Conservation (phyloP, 2,797 vertebrate genomes). For the Rousettus madagascariensis region DNA sequence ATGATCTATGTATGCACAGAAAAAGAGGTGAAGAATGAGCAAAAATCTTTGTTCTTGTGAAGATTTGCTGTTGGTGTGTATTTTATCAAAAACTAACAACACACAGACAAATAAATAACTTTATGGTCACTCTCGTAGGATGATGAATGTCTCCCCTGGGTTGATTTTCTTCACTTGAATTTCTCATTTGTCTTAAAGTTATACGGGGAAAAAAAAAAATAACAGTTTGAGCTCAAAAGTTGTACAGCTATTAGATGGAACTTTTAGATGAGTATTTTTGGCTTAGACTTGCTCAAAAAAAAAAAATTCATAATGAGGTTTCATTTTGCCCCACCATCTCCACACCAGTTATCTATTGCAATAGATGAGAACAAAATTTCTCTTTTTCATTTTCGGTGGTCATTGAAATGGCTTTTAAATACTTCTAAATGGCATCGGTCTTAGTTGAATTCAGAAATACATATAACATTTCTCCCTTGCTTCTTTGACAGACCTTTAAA, state of each 20-base stretch:
- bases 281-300: neutral
- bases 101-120: conserved; percentile 36
- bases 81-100: conserved; percentile 44
- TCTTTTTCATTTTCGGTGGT: neutral
- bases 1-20: neutral
- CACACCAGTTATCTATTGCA: neutral
- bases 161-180: conserved; percentile 44
- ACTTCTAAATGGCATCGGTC: neutral
- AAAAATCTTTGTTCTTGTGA: neutral
- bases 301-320: neutral
- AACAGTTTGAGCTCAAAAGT: neutral
- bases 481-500: conserved; percentile 54
- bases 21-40: neutral
- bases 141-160: neutral
- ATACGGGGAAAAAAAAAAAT: neutral
- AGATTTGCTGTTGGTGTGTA: neutral
- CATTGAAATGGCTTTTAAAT: neutral
- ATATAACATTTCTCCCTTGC: neutral
- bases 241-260: neutral
- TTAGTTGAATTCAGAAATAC: neutral
- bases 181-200: conserved; percentile 38
- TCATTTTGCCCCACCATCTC: accelerated
- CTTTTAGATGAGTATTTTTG: neutral
- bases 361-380: neutral
- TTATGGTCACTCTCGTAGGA: neutral